phyloP scores from a whole-genome alignment of 2,888 invertebrate genomes.

The Chloroclystis v-ata region DNA sequence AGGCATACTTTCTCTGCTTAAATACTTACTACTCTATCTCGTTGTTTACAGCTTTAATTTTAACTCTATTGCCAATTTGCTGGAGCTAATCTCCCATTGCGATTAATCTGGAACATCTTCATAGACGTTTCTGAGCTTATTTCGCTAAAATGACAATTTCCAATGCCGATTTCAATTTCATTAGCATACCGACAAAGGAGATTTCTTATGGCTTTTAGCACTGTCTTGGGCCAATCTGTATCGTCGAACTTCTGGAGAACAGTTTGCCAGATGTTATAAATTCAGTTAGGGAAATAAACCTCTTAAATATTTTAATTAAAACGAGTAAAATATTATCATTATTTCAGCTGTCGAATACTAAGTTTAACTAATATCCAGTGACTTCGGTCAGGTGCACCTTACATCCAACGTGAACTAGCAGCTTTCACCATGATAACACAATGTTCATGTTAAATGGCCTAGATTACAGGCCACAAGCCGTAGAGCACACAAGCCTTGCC shows the following conservation, averaged over 20 bases:
- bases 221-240: background rate
- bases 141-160: conserved; percentile 20
- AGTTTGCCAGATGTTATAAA: too few species aligned
- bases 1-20: background rate
- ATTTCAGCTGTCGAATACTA: too few species aligned
- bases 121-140: conserved; percentile 11
- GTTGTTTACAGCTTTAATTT: background rate
- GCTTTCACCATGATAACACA: too few species aligned
- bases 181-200: conserved; percentile 30
- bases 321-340: too few species aligned
- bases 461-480: background rate
- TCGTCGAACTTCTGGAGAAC: too few species aligned
- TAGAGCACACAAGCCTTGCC: conserved; percentile 21
- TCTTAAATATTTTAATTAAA: too few species aligned
- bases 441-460: background rate
- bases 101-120: conserved; percentile 10
- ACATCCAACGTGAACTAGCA: too few species aligned
- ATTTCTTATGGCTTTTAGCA: background rate
- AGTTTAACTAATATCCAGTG: too few species aligned
- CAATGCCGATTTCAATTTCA: conserved; percentile 32
- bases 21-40: background rate
- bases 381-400: too few species aligned
- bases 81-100: conserved; percentile 9
- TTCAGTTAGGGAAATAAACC: too few species aligned
- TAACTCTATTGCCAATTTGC: conserved; percentile 2